phyloP scores from a whole-genome alignment of 2,113 vertebrate species.

The Ctenodactylus gundi region DNA sequence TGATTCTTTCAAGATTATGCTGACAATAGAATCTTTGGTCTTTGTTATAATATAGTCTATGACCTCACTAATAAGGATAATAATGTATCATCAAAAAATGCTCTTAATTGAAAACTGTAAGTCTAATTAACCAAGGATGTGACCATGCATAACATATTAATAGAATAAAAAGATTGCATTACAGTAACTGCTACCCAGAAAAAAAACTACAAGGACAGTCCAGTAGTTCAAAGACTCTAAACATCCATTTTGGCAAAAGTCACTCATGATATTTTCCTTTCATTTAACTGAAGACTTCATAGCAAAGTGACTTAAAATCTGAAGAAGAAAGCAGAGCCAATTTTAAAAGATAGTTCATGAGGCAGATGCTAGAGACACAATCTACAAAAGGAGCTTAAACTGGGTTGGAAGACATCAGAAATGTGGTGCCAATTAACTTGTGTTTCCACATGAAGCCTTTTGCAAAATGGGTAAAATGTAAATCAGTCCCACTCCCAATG shows the following conservation, averaged over 20 bases:
- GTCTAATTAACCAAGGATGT: slow-evolving; percentile 69
- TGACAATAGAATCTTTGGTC: slow-evolving; percentile 43
- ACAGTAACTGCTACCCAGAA: slow-evolving; percentile 47
- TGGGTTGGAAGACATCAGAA: slow-evolving; percentile 21
- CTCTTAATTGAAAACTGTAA: slow-evolving; percentile 73
- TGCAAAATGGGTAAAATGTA: slow-evolving; percentile 50
- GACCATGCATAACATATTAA: slow-evolving; percentile 75
- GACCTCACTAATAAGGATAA: slow-evolving; percentile 67
- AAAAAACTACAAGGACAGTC: slow-evolving; percentile 72
- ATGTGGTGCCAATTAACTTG: slow-evolving; percentile 54
- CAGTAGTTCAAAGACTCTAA: slow-evolving; percentile 71
- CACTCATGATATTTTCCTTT: slow-evolving; percentile 67
- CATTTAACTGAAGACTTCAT: slow-evolving; percentile 61
- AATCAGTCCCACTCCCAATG: slow-evolving; percentile 45
- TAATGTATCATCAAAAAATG: slow-evolving; percentile 71
- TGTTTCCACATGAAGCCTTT: slow-evolving; percentile 56
- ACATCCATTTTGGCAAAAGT: slow-evolving; percentile 67
- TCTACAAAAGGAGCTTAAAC: slow-evolving; percentile 4
- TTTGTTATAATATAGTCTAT: slow-evolving; percentile 70
- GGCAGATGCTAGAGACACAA: slow-evolving; percentile 35
- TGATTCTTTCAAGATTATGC: slow-evolving; percentile 61
- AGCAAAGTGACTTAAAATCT: slow-evolving; percentile 69
- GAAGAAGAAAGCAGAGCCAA: slow-evolving; percentile 63
- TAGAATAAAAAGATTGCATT: slow-evolving; percentile 64
- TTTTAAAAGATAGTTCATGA: slow-evolving; percentile 65